Base-by-base conservation (phyloP, 2,888 invertebrate genomes). In the Drosophila eohydei region DNA sequence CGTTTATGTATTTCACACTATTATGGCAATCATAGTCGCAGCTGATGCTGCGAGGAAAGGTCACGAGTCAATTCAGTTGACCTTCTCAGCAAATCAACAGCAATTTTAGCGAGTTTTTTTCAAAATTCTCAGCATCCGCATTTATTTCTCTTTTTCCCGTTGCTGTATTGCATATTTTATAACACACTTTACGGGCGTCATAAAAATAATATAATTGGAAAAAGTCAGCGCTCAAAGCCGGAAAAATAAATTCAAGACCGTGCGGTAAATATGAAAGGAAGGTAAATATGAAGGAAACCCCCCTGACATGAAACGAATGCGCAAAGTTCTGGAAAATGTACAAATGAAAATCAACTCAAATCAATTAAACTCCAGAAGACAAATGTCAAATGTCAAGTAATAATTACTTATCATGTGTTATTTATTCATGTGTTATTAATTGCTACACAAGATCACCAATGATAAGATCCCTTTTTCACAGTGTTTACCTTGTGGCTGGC, bases 381-480 rank as follows among this genome's bases (percentile, higher is more conserved):
- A 85, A 82, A 80, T 71, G 73, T 79, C 66, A 85, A 82, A 80
- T 71, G 73, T 79, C 76, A 76, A 44, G 52, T 44, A 64, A 59
- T 43, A 52, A 51, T 38, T 34, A 58, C 41, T 44, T 40, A 63
- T 44, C 44, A n/a, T n/a, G n/a, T n/a, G n/a, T n/a, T n/a, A 64
- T 56, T 28, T 59, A 48, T 66, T 74, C 67, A 74, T 72, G 58
- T 68, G 54, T 79, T 74, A 82, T 82, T 81, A 73, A 78, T 73
- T 69, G 54, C 62, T 36, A 40, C 43, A 67, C 63, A 61, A 59
- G 73, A 51, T 51, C 71, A 56, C 66, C 61, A 62, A 54, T 68
- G 52, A 30, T 21, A n/a, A 14, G 43, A 44, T 58, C 8, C 63
- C 28, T 57, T 68, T 51, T 44, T 36, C 34, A 38, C 34, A 16